Evolutionary conservation across 2,113 vertebrate species (phyloP).

Genomic region (Platysternon megacephalum): DNA sequence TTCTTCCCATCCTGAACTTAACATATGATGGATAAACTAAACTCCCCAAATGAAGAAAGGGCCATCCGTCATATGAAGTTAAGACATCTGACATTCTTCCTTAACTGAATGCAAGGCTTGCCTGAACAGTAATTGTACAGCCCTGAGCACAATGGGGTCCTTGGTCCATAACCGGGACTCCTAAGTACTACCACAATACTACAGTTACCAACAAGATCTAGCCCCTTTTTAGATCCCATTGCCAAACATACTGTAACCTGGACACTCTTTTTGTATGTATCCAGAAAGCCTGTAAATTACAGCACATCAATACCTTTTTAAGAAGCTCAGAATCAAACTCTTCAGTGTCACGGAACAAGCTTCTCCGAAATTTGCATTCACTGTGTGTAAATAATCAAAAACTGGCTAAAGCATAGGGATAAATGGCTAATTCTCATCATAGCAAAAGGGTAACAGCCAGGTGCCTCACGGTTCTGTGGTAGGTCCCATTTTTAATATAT

Average conservation of each 20-base stretch:
- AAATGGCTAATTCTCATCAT: background rate
- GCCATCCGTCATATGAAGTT: background rate
- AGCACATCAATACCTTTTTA: background rate
- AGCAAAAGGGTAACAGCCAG: background rate
- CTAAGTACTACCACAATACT: background rate
- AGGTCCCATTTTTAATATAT: background rate
- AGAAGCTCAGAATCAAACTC: rapidly evolving
- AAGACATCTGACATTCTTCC: background rate
- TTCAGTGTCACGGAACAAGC: background rate
- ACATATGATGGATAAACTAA: rapidly evolving
- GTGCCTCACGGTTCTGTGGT: background rate
- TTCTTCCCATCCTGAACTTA: background rate
- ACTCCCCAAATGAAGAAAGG: background rate
- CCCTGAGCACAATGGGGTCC: background rate
- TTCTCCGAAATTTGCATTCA: background rate
- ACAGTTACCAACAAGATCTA: background rate
- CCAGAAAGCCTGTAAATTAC: background rate
- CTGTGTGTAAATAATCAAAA: background rate
- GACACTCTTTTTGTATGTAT: rapidly evolving
- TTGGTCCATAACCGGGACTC: background rate
- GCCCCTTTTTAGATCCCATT: background rate
- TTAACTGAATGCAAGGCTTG: rapidly evolving
- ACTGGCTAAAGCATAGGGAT: slow-evolving; percentile 9
- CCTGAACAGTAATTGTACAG: background rate
- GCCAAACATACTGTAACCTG: rapidly evolving